A percentile compares a stretch with the other conserved stretches of the same genome.
phyloP scores from a whole-genome alignment of 2,113 vertebrate species.

The Coregonus clupeaformis region DNA sequence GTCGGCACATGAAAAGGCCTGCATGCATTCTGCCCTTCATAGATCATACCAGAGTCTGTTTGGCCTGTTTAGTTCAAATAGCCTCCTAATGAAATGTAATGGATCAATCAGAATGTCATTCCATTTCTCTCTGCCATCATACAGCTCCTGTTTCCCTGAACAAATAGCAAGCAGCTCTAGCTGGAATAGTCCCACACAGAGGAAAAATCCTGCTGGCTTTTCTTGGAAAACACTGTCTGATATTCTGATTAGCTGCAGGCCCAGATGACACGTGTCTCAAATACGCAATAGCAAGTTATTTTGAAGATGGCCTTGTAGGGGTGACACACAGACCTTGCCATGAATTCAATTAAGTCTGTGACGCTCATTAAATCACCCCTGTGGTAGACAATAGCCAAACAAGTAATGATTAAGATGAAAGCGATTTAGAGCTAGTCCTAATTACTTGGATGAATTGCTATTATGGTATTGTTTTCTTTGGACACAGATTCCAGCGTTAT shows the following conservation, averaged over 20 bases:
- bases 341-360: neutral
- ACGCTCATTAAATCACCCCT: no score
- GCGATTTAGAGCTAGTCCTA: no score
- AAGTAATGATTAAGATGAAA: no score
- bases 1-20: neutral
- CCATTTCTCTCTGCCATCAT: neutral
- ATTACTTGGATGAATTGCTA: neutral
- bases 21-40: neutral
- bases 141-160: constrained; percentile 21
- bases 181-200: neutral
- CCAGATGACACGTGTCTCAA: neutral
- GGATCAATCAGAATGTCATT: neutral
- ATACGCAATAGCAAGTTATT: neutral
- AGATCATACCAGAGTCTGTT: neutral
- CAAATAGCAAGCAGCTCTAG: constrained; percentile 10
- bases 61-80: neutral
- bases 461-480: neutral
- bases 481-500: neutral
- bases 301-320: neutral
- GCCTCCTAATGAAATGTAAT: neutral
- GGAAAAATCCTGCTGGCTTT: neutral
- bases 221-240: constrained; percentile 24
- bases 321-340: neutral
- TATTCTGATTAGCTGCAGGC: constrained; percentile 19
- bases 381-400: no score